These are phyloP conservation scores for Opisthocomus hoazin DNA, from an alignment of 2,113 vertebrate species.

Conservation along the genomic window DNA sequence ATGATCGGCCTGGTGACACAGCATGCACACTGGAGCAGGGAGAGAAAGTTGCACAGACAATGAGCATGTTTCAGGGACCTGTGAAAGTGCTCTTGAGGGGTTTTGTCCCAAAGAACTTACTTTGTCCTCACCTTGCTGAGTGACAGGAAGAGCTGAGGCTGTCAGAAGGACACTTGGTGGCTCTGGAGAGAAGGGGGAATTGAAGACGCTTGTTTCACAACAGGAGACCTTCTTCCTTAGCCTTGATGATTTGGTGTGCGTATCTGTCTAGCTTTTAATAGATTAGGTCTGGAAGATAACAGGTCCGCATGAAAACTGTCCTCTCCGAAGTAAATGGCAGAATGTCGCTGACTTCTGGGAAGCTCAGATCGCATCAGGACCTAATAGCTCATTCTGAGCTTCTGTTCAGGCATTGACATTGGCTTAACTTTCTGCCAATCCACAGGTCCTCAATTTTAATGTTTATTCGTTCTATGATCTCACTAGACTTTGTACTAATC, in stretches of 20 bases:
- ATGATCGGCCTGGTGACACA: not conserved
- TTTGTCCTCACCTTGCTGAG: not conserved
- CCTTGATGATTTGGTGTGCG: not conserved
- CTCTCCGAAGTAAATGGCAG: not conserved
- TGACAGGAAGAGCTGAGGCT: not conserved
- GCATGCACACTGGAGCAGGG: fast-evolving
- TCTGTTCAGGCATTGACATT: not conserved
- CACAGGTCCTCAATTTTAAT: not conserved
- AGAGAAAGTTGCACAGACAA: not conserved
- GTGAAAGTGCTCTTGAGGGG: not conserved
- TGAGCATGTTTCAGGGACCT: not conserved
- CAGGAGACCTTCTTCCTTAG: not conserved
- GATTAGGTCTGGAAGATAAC: not conserved
- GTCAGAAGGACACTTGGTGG: not conserved
- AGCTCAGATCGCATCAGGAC: not conserved
- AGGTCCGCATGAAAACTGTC: not conserved
- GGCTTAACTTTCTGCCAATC: not conserved
- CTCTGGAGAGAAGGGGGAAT: not conserved
- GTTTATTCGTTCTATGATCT: not conserved
- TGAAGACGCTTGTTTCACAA: not conserved
- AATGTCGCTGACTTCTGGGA: not conserved
- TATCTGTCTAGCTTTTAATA: not conserved
- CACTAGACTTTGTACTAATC: not conserved
- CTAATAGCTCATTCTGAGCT: not conserved
- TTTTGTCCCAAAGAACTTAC: fast-evolving